Evolutionary conservation across 2,888 invertebrate genomes (phyloP).

Genomic region (Antitype chi): DNA sequence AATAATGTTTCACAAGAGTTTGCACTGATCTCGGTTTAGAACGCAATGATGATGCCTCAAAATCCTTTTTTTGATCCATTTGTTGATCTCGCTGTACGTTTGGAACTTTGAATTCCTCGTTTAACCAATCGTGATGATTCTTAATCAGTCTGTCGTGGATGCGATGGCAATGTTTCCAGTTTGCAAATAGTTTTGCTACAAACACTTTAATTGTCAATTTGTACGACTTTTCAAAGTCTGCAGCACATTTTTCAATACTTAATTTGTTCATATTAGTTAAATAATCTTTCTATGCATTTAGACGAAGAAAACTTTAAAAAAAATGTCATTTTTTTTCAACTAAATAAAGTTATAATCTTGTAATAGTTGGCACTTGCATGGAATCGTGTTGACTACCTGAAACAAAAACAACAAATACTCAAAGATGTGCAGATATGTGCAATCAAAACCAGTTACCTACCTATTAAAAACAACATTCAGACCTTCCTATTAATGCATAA

Average conservation of each 20-base stretch:
- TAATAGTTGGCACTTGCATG: conserved; percentile 14
- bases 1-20: conserved; percentile 4
- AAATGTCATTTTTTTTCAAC: no score
- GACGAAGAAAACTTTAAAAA: conserved; percentile 3
- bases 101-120: conserved; percentile 20
- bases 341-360: conserved; percentile 11
- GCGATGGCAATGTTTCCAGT: conserved; percentile 27
- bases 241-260: conserved; percentile 11
- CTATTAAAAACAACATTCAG: conserved; percentile 22
- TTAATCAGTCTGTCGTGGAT: conserved; percentile 19
- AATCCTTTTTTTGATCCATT: conserved; percentile 9
- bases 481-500: neutral
- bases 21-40: conserved; percentile 29
- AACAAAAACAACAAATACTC: conserved; percentile 31
- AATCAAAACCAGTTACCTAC: conserved; percentile 18
- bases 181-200: conserved; percentile 34
- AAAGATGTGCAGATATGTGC: conserved; percentile 19
- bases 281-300: conserved; percentile 4
- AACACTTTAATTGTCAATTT: conserved; percentile 23
- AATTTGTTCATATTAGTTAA: conserved; percentile 22
- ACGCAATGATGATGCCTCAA: conserved; percentile 9
- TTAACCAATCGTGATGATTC: conserved; percentile 22
- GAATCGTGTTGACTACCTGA: conserved; percentile 18
- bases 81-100: conserved; percentile 12
- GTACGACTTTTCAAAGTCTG: conserved; percentile 14